A percentile compares a stretch with the other conserved stretches of the same genome.
Conservation (phyloP, 2,888 invertebrate species). For the Diarsia mendica region DNA sequence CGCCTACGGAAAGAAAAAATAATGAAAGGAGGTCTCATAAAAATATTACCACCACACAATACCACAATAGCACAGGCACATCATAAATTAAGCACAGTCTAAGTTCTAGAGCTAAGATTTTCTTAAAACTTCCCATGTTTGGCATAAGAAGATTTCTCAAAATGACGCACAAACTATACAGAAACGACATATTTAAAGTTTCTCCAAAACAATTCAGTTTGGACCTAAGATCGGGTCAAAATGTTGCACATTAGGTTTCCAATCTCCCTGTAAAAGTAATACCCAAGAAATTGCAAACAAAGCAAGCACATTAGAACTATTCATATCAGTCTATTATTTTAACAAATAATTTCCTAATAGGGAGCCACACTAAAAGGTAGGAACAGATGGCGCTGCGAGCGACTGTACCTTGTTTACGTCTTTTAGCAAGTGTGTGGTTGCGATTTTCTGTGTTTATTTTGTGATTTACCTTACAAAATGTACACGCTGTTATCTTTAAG, state of each 20-base stretch:
- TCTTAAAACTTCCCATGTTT: not conserved
- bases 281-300: not conserved
- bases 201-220: not conserved
- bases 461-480: too few relatives aligned
- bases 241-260: not conserved
- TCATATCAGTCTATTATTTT: not conserved
- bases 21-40: not conserved
- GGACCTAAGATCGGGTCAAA: not conserved
- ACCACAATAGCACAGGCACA: not conserved
- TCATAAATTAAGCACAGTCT: too few relatives aligned
- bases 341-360: not conserved
- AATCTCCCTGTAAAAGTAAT: not conserved
- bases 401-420: too few relatives aligned
- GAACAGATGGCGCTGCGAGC: too few relatives aligned
- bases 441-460: too few relatives aligned
- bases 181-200: not conserved
- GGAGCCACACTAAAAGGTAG: too few relatives aligned
- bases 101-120: not conserved
- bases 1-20: conserved; percentile 88
- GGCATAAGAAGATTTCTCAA: not conserved
- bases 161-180: not conserved
- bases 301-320: not conserved
- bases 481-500: too few relatives aligned
- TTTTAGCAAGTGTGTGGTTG: too few relatives aligned
- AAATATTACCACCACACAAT: not conserved